Percentiles rank a stretch among this genome's conserved stretches.
Evolutionary conservation across 2,113 vertebrate genomes (phyloP).

Genomic region (Marcusenius ussheri): DNA sequence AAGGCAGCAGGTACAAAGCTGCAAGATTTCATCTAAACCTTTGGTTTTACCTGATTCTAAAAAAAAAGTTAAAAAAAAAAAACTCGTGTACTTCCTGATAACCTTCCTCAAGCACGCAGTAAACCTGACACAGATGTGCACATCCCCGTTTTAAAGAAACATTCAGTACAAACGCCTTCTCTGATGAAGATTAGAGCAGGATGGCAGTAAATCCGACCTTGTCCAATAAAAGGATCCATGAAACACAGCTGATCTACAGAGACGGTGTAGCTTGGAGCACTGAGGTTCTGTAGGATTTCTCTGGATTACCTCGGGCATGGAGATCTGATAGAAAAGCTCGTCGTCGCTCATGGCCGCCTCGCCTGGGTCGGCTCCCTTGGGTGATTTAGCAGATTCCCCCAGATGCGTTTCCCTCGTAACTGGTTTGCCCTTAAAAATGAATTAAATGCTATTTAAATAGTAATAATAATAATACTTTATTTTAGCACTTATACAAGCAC

Average conservation of each 20-base stretch:
- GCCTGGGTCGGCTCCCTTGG: not conserved
- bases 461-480: not conserved
- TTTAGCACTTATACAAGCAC: not conserved
- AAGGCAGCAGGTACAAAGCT: not conserved
- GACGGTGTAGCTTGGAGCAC: not conserved
- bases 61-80: not conserved
- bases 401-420: not conserved
- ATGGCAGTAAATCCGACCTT: not conserved
- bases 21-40: not conserved
- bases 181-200: not conserved
- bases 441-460: not conserved
- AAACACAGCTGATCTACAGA: not conserved
- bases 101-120: not conserved
- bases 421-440: slow-evolving; percentile 11
- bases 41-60: not conserved
- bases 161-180: not conserved
- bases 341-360: slow-evolving; percentile 32
- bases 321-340: slow-evolving; percentile 35
- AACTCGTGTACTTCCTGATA: not conserved
- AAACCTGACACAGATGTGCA: not conserved
- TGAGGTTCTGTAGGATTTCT: not conserved
- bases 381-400: not conserved
- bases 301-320: slow-evolving; percentile 39
- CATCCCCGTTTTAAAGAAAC: not conserved
- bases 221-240: not conserved